Base-by-base conservation (phyloP, 1,140 invertebrate species). In the Oncopodura yosiiana region DNA sequence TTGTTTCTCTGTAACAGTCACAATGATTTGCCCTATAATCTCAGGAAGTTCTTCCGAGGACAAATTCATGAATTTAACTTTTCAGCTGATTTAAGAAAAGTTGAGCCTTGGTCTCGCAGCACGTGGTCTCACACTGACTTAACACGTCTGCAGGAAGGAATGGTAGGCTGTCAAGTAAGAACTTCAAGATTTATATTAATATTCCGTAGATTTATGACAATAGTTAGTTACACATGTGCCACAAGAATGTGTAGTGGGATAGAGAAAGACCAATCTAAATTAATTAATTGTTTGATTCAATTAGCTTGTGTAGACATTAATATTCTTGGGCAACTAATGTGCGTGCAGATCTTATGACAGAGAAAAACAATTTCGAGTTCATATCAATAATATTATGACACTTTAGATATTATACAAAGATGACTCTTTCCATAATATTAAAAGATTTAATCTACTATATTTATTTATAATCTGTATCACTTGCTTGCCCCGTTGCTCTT, bases 21-120 rank as follows among this genome's bases (percentile, higher is more conserved):
- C 62, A 77, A 76, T 54, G 75, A 77, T 59, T 56, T 77, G 9
- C 67, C 75, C 0, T 74, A 70, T 68, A 71, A 71, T 53, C 71
- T 71, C 50, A 49, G 70, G 41, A 68, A 67, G 18, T 69, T 69
- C 49, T 65, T 68, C 3, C 63, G 73, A 42, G 64, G 64, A 60
- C 61, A 65, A 51, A 64, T 65, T 53, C 61, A 64, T 51, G 62
- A 65, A 30, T 65, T 65, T 57, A 64, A 64, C 51, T 64, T 65
- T 48, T 64, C 64, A 16, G 58, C 57, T 14, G 64, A 67, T 44
- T 56, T 68, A 27, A 43, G 58, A 38, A 60, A 65, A 46, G 56
- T 65, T 38, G 62, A 66, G 26, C 65, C 66, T 2, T 69, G 67
- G 67, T 66, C 66, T 12, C 41, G 64, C 9, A 66, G 63, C 51